Base-by-base conservation (phyloP, 1,140 invertebrate species). In the Drosophila orosa region DNA sequence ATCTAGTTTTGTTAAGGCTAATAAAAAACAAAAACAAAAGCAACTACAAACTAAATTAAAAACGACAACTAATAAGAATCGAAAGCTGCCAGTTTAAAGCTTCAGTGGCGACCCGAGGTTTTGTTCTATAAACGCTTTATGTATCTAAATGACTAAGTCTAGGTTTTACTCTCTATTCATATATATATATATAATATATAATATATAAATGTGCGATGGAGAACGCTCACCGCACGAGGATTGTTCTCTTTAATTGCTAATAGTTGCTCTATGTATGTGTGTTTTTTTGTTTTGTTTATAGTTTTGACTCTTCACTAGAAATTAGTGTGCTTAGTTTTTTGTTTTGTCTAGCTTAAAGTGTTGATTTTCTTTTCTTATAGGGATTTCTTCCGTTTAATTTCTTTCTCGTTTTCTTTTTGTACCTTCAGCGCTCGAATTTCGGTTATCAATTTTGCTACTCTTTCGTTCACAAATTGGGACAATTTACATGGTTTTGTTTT, bases 371-470 rank as follows among this genome's bases (percentile, higher is more conserved):
- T 48, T 55, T 71, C 33, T 56, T 73, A 42, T 44, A 56, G 75
- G 52, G 62, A 47, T 45, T 71, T 44, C 24, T 45, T 42, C 27
- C 27, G 22, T 31, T 50, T 50, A 31, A 31, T 56, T 62, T 37
- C 72, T 42, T 6, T 72, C 27, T 65, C 31, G 29, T 73, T 48
- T 91, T 89, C n/a, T n/a, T 91, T 91, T 91, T 91, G 90, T 91
- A 91, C 90, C 85, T 80, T 91, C 90, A 91, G 90, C 90, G 90
- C 90, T 91, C 90, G 80, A 84, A 90, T 91, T 91, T 90, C 42
- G 78, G 62, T 69, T 77, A 67, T 76, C 61, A 71, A 71, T 63
- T 77, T 74, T 74, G 37, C 65, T 58, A 62, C 71, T 65, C 67
- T 33, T 77, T 54, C 58, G 40, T 71, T 71, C 67, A 71, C 67